phyloP scores from a whole-genome alignment of 2,113 vertebrate genomes.

The Cromileptes altivelis region DNA sequence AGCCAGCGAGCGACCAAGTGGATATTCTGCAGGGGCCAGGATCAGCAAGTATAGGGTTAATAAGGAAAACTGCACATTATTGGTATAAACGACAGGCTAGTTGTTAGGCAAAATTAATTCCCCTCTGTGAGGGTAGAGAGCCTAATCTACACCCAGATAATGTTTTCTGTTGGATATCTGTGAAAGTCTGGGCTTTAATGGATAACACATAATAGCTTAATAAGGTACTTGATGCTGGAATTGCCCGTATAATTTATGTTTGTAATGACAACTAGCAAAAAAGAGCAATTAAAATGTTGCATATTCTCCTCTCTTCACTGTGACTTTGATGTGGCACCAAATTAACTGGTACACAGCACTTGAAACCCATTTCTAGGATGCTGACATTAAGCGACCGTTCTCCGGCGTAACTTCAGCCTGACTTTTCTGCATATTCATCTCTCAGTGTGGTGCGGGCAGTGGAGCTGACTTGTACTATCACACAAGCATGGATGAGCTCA shows the following conservation, averaged over 20 bases:
- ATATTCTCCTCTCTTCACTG: slow-evolving; percentile 36
- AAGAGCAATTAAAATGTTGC: slow-evolving; percentile 65
- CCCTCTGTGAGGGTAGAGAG: slow-evolving; percentile 9
- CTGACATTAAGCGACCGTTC: slow-evolving; percentile 48
- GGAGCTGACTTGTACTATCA: slow-evolving; percentile 62
- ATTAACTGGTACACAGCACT: slow-evolving; percentile 72
- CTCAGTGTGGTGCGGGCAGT: neutral
- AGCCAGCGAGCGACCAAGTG: slow-evolving; percentile 96
- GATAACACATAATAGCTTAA: slow-evolving; percentile 49
- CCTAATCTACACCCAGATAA: slow-evolving; percentile 22
- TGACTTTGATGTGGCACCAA: slow-evolving; percentile 73
- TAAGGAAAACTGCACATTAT: neutral
- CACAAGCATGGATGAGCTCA: slow-evolving; percentile 73
- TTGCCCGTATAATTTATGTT: slow-evolving; percentile 37
- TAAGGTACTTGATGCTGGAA: slow-evolving; percentile 38
- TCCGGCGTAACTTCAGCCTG: slow-evolving; percentile 26
- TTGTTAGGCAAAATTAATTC: slow-evolving; percentile 26
- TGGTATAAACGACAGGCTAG: neutral
- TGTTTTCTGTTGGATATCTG: slow-evolving; percentile 43
- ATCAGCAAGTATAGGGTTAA: neutral
- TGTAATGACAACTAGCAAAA: slow-evolving; percentile 59
- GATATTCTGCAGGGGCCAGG: slow-evolving; percentile 88
- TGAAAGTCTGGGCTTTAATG: slow-evolving; percentile 42
- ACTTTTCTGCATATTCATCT: slow-evolving; percentile 74
- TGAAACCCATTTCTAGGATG: slow-evolving; percentile 56